Percentiles rank a stretch among this genome's conserved stretches.
phyloP scores from a whole-genome alignment of 2,888 invertebrate genomes.

The Chydorus sphaericus region DNA sequence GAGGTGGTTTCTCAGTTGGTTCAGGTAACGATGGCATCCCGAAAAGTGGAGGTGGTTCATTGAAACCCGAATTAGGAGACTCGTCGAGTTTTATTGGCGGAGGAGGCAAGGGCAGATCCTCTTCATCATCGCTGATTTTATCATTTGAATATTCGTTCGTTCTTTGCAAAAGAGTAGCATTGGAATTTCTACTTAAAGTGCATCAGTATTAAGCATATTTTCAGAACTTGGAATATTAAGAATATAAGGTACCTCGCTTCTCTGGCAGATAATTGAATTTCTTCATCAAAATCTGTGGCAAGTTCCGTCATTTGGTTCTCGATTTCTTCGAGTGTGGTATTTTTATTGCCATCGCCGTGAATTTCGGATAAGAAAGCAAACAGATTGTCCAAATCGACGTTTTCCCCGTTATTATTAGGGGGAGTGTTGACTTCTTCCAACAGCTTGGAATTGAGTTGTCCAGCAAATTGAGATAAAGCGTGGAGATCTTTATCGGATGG shows the following conservation, averaged over 20 bases:
- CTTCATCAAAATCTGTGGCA: conserved; percentile 65
- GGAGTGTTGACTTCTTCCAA: conserved; percentile 39
- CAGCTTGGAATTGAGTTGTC: conserved; percentile 46
- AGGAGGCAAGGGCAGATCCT: conserved; percentile 3
- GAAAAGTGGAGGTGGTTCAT: neutral
- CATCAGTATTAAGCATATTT: too few relatives aligned
- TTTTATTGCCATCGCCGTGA: conserved; percentile 34
- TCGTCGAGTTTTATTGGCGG: conserved; percentile 15
- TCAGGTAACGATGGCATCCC: conserved; percentile 36
- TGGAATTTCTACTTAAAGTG: too few relatives aligned
- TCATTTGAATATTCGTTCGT: too few relatives aligned
- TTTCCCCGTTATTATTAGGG: conserved; percentile 19
- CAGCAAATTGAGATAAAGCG: conserved; percentile 54
- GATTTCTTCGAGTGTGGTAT: conserved; percentile 56
- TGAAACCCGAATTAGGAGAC: neutral
- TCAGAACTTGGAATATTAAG: too few relatives aligned
- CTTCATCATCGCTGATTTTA: neutral
- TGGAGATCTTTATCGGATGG: conserved; percentile 32
- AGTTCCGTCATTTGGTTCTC: conserved; percentile 70
- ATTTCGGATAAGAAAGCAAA: conserved; percentile 80
- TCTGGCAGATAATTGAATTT: conserved; percentile 34
- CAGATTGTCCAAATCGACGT: conserved; percentile 69
- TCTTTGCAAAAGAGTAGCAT: too few relatives aligned
- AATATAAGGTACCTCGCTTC: neutral
- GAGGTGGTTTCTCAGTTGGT: conserved; percentile 58